Conservation (phyloP, 2,797 vertebrate species). For the Intellagama lesueurii region DNA sequence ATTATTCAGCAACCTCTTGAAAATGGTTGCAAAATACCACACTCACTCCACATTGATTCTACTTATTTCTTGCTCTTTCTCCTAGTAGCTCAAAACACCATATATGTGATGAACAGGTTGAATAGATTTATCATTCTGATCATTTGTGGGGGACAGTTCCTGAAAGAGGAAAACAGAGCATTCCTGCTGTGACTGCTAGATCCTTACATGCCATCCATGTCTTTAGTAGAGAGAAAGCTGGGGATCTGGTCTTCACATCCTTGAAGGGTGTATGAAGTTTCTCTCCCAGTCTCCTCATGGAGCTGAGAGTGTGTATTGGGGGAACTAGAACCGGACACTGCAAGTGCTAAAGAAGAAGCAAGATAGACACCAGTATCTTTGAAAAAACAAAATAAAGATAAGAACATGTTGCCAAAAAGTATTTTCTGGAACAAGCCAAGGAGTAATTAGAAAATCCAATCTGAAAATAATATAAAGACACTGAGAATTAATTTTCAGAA, state of each 20-base stretch:
- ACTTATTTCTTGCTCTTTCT: not conserved
- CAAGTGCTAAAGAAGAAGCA: not conserved
- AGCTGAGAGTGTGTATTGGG: not conserved
- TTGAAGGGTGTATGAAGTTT: not conserved
- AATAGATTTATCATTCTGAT: not conserved
- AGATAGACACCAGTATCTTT: not conserved
- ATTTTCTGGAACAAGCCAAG: not conserved
- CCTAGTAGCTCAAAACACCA: no score
- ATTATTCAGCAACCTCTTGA: not conserved
- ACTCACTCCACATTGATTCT: not conserved
- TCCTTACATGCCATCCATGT: not conserved
- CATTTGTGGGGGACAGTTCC: not conserved
- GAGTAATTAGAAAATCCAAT: not conserved
- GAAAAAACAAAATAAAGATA: not conserved
- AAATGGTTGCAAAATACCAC: not conserved
- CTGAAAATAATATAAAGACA: not conserved
- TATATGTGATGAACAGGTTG: not conserved
- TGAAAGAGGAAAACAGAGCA: not conserved
- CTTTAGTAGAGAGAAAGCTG: not conserved
- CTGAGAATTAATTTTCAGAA: not conserved
- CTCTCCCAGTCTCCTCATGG: not conserved
- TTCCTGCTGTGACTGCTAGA: not conserved
- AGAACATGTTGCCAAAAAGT: not conserved
- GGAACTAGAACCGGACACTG: not conserved
- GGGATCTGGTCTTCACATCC: not conserved